These are phyloP conservation scores for Vanessa atalanta DNA, from an alignment of 1,140 invertebrate species.

Conservation along the genomic window DNA sequence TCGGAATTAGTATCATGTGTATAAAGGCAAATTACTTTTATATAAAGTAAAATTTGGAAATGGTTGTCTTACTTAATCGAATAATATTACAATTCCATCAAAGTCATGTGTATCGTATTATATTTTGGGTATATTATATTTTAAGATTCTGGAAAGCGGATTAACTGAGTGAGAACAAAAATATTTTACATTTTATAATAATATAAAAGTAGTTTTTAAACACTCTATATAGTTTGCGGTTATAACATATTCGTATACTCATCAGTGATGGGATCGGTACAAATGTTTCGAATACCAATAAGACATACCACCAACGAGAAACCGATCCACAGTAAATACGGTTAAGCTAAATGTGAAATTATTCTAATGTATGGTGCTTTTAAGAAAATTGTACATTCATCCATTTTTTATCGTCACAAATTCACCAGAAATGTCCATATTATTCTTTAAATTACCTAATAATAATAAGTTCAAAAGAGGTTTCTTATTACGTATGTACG, in stretches of 20 bases:
- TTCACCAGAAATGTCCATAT: slow-evolving; percentile 4
- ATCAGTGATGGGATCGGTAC: not conserved
- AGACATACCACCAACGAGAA: slow-evolving; percentile 13
- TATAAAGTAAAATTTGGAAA: not conserved
- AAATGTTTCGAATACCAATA: not conserved
- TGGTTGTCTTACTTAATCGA: not conserved
- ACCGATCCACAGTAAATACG: not conserved
- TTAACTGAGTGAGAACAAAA: not conserved
- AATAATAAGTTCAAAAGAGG: not conserved
- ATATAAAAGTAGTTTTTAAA: not conserved
- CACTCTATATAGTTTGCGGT: not conserved
- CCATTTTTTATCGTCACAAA: slow-evolving; percentile 1
- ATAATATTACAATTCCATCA: slow-evolving; percentile 15
- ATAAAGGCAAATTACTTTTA: not conserved
- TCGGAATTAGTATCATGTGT: not conserved
- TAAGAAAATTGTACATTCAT: slow-evolving; percentile 11
- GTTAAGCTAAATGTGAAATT: slow-evolving; percentile 12
- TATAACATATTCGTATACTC: slow-evolving; percentile 4
- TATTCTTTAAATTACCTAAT: not conserved
- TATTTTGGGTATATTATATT: not conserved
- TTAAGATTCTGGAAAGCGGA: not conserved
- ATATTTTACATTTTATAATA: not conserved
- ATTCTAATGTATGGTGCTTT: slow-evolving; percentile 6
- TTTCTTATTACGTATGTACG: not conserved
- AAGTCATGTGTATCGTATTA: not conserved